Conservation (phyloP, 2,888 invertebrate genomes). For the Cerceris ruficornis region DNA sequence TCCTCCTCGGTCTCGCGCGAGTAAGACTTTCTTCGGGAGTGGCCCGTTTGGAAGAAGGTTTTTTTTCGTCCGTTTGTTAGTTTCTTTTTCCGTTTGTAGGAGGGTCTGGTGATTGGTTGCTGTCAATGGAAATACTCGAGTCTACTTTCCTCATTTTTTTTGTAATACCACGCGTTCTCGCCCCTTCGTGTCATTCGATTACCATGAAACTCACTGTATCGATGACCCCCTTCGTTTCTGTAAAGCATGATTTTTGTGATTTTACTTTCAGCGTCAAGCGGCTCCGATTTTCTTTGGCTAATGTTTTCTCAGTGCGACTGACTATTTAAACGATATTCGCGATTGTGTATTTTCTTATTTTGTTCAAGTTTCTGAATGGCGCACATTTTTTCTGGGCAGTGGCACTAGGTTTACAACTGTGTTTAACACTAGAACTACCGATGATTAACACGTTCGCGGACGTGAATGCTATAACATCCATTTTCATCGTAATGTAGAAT, state of each 20-base stretch:
- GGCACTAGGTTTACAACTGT: too few species aligned
- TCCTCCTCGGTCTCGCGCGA: neutral
- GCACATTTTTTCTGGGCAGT: too few species aligned
- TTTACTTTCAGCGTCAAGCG: slow-evolving; percentile 72
- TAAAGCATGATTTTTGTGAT: slow-evolving; percentile 23
- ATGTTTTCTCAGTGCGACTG: slow-evolving; percentile 33
- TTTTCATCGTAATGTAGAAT: too few species aligned
- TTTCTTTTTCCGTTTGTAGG: neutral
- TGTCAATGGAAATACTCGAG: slow-evolving; percentile 76
- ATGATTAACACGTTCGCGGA: too few species aligned
- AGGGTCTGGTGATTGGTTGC: slow-evolving; percentile 69
- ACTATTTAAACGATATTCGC: slow-evolving; percentile 14
- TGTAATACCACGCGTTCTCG: neutral
- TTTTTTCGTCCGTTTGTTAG: neutral
- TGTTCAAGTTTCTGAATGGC: too few species aligned
- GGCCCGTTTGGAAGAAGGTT: neutral
- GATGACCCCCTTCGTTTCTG: slow-evolving; percentile 15
- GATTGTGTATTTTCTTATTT: slow-evolving; percentile 6
- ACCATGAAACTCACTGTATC: neutral
- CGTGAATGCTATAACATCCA: too few species aligned
- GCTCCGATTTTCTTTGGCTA: slow-evolving; percentile 62
- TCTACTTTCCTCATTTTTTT: slow-evolving; percentile 39
- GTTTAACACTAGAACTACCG: too few species aligned
- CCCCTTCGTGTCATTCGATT: neutral
- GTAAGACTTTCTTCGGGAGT: neutral